A percentile compares a stretch with the other conserved stretches of the same genome.
Conservation (phyloP, 2,113 vertebrate species). For the Kryptolebias marmoratus region DNA sequence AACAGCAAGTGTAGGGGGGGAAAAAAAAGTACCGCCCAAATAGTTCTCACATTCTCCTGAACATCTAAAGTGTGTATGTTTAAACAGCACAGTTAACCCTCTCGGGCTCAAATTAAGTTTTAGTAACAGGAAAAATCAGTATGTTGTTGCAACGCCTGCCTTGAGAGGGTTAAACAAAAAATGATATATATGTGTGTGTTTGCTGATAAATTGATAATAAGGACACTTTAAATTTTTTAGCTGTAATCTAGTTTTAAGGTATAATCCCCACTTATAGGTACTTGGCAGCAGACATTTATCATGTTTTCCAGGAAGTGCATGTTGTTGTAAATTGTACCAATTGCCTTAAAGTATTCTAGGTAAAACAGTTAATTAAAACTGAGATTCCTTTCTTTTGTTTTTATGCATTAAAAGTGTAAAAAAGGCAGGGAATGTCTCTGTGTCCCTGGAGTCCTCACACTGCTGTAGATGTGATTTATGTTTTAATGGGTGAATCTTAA, state of each 20-base stretch:
- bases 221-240: neutral
- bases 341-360: neutral
- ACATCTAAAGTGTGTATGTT: neutral
- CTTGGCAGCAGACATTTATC: neutral
- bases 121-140: no score
- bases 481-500: slow-evolving; percentile 37
- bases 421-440: slow-evolving; percentile 10
- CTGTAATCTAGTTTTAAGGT: neutral
- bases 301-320: neutral
- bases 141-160: no score
- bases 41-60: neutral
- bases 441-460: slow-evolving; percentile 19
- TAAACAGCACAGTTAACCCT: neutral
- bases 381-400: neutral
- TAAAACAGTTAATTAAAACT: neutral
- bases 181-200: neutral
- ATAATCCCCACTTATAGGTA: neutral
- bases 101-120: no score
- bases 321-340: neutral
- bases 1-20: neutral
- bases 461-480: slow-evolving; percentile 1
- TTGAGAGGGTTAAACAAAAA: no score
- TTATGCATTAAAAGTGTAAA: slow-evolving; percentile 21
- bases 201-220: slow-evolving; percentile 9
- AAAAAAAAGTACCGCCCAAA: neutral